Evolutionary conservation across 2,888 invertebrate species (phyloP), one percentile per base, ranked within the genome.

Genomic region (Drosophila heteroneura): DNA sequence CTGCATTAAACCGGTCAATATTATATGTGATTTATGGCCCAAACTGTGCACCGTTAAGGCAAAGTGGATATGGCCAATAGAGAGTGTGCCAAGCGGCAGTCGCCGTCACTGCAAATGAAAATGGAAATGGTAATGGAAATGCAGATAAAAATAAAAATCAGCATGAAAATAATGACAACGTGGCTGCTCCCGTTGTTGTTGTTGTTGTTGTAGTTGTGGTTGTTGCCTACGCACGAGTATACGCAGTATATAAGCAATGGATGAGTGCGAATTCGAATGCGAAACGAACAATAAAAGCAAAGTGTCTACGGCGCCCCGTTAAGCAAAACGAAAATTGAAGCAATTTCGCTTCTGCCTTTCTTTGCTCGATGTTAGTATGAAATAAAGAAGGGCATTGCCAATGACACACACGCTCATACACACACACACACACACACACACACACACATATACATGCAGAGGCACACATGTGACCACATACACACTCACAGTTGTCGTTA

Each of bases 301-400:
- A 88, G 91, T 88, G 91, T 91, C 87, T 87, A 85, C 83, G 88
- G 83, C 76, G 76, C 37, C 77, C 82, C 81, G 87, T 87, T 87
- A 91, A 89, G 77, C 85, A 89, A 90, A 86, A 91, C 85, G 91
- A 87, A 87, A 91, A 88, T 91, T 88, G 89, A 90, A 91, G 91
- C 89, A 85, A 88, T 88, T 88, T 81, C 74, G 73, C 70, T 84
- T 81, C 63, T 79, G 73, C 65, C 64, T 66, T 56, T 66, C 57
- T 28, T 56, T 26, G 71, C 74, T 70, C 71, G 68, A 70, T 68
- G 68, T 65, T 57, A 70, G 67, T 58, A 73, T 69, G 79, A 72
- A 71, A 79, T 85, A 85, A 77, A 76, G 76, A 76, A 83, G 72
- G 73, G 71, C 76, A 76, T 58, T 79, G 77, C 74, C 76, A 82